Base-by-base conservation (phyloP, 2,113 vertebrate genomes). In the Reinhardtius hippoglossoides region DNA sequence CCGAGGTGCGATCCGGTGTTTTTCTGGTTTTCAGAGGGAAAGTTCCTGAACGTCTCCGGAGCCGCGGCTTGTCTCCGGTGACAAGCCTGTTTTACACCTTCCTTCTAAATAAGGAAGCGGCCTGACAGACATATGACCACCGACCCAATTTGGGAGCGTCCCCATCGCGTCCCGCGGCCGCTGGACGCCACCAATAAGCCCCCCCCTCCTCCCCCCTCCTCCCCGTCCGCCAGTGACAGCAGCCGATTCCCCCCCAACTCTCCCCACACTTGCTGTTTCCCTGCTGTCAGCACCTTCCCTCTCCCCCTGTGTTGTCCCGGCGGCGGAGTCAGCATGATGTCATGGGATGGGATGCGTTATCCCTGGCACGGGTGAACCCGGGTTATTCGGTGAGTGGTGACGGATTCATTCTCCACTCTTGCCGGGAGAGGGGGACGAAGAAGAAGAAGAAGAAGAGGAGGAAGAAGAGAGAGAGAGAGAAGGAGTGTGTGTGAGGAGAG, bases 91-190 rank as follows among this genome's bases (percentile, higher is more conserved):
- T 96, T 96, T 95, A 95, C 95, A 93, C 94, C 94, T 95, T 94
- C 94, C 78, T 92, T 96, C 95, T 96, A 97, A 97, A 97, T 96
- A 96, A 97, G 95, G 95, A 95, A 96, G 90, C 90, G 55, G 84
- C 87, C 76, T 74, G 87, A 89, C 91, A 91, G 93, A 93, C 94
- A 91, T 93, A 94, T 86, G 86, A 92, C 92, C 92, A 89, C 82
- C 90, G 31, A 81, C 91, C 94, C 95, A 92, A 92, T 95, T 95
- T 95, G 94, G 95, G 90, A 92, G 91, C 81, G 87, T 83, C 87
- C 73, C 92, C 88, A 86, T 92, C 85, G 89, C 67, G 82, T 82
- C 85, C 87, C 65, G 23, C 72, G 81, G 79, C 79, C 85, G 62
- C 87, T 67, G 71, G 80, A 59, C 75, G 76, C 84, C 83, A 80